Evolutionary conservation across 1,140 invertebrate genomes (phyloP).

Genomic region (Zaprionus ghesquierei): DNA sequence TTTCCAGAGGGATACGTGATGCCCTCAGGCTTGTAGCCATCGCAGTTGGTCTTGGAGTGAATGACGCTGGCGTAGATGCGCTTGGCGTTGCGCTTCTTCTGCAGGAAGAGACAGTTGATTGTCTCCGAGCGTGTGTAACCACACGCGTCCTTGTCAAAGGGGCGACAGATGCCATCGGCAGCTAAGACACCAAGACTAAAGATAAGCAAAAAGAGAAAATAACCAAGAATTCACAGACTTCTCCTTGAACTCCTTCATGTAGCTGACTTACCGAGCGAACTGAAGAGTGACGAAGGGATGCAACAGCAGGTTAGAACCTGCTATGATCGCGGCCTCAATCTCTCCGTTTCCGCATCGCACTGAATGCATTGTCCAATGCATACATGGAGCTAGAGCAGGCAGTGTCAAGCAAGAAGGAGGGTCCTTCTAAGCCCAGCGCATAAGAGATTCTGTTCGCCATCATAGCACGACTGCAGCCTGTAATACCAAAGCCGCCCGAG

Average conservation of each 20-base stretch:
- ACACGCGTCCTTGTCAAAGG: conserved; percentile 92
- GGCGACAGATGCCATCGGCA: conserved; percentile 92
- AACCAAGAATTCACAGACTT: background rate
- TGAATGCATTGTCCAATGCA: conserved; percentile 92
- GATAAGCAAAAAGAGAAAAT: background rate
- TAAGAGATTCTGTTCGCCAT: conserved; percentile 95
- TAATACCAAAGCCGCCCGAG: conserved; percentile 86
- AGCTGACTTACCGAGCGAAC: conserved; percentile 85
- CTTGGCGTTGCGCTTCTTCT: conserved; percentile 90
- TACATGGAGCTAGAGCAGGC: conserved; percentile 95
- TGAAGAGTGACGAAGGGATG: conserved; percentile 93
- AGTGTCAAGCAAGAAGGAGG: conserved; percentile 93
- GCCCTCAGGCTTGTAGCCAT: conserved; percentile 94
- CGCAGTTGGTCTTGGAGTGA: conserved; percentile 89
- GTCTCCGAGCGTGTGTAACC: conserved; percentile 91
- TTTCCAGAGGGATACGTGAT: conserved; percentile 95
- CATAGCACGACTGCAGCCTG: conserved; percentile 94
- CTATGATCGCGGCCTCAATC: conserved; percentile 94
- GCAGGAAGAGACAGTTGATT: conserved; percentile 90
- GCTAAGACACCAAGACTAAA: conserved; percentile 92
- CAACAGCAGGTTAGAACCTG: conserved; percentile 91
- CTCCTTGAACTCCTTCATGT: background rate
- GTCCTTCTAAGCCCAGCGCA: conserved; percentile 87
- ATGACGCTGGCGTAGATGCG: conserved; percentile 87
- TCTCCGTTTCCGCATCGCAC: conserved; percentile 89